Conservation (phyloP, 2,113 vertebrate genomes). For the human (Homo sapiens) region GRCh38 chr15:83177001-83177500, state of each 20-base stretch:
- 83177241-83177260: conserved; percentile 34
- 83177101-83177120: no score
- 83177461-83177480: not conserved
- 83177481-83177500: not conserved
- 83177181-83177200: no score
- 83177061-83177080: no score
- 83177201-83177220: not conserved
- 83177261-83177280: conserved; percentile 3
- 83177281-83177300: not conserved
- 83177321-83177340: not conserved
- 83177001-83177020: not conserved
- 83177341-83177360: not conserved
- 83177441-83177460: not conserved
- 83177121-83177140: no score
- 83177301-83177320: not conserved
- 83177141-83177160: no score
- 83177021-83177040: not conserved
- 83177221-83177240: not conserved
- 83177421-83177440: not conserved
- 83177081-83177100: no score
- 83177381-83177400: not conserved
- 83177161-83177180: no score
- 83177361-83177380: not conserved
- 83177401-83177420: not conserved
- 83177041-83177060: no score